These are phyloP conservation scores for Silurus meridionalis DNA, from an alignment of 2,113 vertebrate species.

Conservation along the genomic window DNA sequence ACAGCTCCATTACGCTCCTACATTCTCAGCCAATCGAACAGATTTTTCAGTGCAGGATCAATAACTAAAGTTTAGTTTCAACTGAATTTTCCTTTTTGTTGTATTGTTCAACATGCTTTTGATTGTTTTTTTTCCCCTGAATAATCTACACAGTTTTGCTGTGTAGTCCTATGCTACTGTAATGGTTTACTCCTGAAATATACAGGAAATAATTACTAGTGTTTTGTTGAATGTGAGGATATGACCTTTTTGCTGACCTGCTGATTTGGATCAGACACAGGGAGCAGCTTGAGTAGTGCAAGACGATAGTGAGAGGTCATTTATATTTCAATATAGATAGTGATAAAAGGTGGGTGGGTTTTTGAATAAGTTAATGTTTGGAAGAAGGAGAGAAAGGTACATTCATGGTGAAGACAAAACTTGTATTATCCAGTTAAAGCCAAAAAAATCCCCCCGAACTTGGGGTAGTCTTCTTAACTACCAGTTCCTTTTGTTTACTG, in stretches of 20 bases:
- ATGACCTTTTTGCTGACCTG: constrained; percentile 62
- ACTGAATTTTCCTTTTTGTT: background rate
- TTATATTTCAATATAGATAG: constrained; percentile 57
- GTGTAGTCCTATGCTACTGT: constrained; percentile 4
- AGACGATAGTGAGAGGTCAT: constrained; percentile 40
- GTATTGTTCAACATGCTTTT: background rate
- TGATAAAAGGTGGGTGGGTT: constrained; percentile 56
- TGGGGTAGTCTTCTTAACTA: background rate
- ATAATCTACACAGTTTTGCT: background rate
- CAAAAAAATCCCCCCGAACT: background rate
- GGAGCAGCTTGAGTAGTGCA: constrained; percentile 63
- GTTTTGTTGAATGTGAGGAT: constrained; percentile 66
- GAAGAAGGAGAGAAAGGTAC: constrained; percentile 57
- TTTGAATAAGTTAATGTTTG: constrained; percentile 64
- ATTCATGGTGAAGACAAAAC: background rate
- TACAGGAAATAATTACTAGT: constrained; percentile 60
- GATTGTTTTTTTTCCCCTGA: background rate
- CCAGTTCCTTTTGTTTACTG: background rate
- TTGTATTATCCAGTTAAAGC: background rate
- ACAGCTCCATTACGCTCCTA: constrained; percentile 20
- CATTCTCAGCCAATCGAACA: constrained; percentile 27
- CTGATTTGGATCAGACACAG: constrained; percentile 69
- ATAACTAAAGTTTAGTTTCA: background rate
- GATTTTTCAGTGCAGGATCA: constrained; percentile 26
- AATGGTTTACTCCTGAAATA: constrained; percentile 56